Percentiles rank a stretch among this genome's conserved stretches.
These are phyloP conservation scores for Chiloscyllium punctatum DNA, from an alignment of 2,797 vertebrate genomes.

Conservation along the genomic window DNA sequence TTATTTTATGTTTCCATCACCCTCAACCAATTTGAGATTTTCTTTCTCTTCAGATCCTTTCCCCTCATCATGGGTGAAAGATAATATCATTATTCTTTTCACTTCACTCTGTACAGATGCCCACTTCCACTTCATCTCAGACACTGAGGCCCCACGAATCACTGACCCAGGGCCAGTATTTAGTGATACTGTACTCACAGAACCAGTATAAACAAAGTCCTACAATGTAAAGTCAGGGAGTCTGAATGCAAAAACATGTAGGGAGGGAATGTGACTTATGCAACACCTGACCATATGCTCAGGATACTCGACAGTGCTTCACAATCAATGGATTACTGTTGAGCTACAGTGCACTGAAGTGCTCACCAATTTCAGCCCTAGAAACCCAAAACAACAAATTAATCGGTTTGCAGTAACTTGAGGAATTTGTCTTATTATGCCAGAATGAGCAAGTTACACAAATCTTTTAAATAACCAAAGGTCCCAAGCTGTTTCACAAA, in stretches of 20 bases:
- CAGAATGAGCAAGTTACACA: neutral
- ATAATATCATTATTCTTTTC: neutral
- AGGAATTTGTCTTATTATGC: neutral
- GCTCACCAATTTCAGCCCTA: no score
- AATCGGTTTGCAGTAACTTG: neutral
- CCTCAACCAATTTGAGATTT: neutral
- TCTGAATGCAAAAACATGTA: neutral
- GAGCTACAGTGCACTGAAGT: no score
- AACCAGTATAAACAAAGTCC: neutral
- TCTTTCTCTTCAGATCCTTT: neutral
- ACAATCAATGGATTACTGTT: neutral
- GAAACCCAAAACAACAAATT: neutral
- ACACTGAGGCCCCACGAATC: neutral
- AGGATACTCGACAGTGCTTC: neutral
- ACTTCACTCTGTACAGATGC: neutral
- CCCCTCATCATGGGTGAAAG: neutral
- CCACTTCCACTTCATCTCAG: neutral
- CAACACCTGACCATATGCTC: neutral
- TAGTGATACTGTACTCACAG: neutral
- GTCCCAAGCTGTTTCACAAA: neutral
- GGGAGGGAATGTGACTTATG: neutral
- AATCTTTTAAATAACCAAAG: neutral
- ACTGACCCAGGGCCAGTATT: neutral
- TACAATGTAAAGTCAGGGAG: neutral
- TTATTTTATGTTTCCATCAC: neutral